Evolutionary conservation across 2,888 invertebrate species (phyloP).

Genomic region (Drosophila infuscata): DNA sequence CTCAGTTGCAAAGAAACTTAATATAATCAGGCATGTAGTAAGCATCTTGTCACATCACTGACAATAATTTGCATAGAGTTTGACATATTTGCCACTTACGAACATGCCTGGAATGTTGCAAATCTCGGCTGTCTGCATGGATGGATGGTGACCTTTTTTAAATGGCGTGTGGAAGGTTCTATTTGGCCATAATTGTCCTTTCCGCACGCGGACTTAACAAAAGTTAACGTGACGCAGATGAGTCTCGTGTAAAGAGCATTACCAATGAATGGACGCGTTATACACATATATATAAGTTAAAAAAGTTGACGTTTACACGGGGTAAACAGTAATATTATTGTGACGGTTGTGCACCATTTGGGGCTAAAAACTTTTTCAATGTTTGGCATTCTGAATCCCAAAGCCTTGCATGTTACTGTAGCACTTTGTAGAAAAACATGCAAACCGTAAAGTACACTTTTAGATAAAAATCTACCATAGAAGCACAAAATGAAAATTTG

Average conservation of each 20-base stretch:
- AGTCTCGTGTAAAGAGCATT: constrained; percentile 26
- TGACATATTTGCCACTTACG: constrained; percentile 6
- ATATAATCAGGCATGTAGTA: constrained; percentile 5
- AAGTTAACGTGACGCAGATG: constrained; percentile 50
- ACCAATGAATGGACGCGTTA: constrained; percentile 13
- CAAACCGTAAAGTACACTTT: constrained; percentile 11
- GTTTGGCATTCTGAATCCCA: constrained; percentile 24
- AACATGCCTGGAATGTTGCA: background rate
- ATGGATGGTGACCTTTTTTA: constrained; percentile 11
- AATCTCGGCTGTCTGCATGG: constrained; percentile 9
- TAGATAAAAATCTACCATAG: constrained; percentile 34
- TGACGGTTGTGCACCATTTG: background rate
- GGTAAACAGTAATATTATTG: constrained; percentile 31
- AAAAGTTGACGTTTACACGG: constrained; percentile 22
- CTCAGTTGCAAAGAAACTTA: constrained; percentile 26
- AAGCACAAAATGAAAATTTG: constrained; percentile 28
- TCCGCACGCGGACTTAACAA: constrained; percentile 26
- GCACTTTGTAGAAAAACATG: background rate
- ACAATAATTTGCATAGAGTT: constrained; percentile 51
- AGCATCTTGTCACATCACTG: constrained; percentile 35
- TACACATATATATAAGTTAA: background rate
- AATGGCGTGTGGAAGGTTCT: constrained; percentile 5
- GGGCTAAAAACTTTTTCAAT: constrained; percentile 6
- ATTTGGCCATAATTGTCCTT: constrained; percentile 50
- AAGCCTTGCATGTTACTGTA: background rate